Evolutionary conservation across 2,888 invertebrate species (phyloP), one percentile per base, ranked within the genome.

Genomic region (Pachliopta kotzebuea): DNA sequence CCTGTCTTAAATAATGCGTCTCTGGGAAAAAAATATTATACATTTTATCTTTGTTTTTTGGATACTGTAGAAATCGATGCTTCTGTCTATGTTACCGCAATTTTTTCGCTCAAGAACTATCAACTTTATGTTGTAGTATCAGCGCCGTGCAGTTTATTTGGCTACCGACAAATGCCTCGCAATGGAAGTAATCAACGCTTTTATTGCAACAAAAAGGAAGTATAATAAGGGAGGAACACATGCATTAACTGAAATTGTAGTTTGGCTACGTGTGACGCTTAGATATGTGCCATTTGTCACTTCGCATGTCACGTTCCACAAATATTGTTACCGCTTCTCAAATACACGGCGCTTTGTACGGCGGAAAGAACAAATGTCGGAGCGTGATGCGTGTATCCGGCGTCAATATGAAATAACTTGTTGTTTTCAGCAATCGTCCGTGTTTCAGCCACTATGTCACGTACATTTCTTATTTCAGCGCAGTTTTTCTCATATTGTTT

Each of bases 271-370:
- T 90, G 90, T 85, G 81, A 77, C 83, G 88, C 84, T 81, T 90
- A 81, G 85, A 86, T 88, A 88, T 88, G 85, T 83, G 77, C 78
- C 82, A 81, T 85, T 88, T 88, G 86, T 82, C 85, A 83, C 81
- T 78, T 79, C 80, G 75, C 79, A 84, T 80, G 89, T 84, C 90
- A 91, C 91, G 90, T 90, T 90, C 90, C 70, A 81, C 90, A 91
- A 90, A 91, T 91, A 91, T 91, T 91, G 87, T 86, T 84, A 84
- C 83, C 83, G 80, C 84, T 84, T 76, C 74, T 83, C 85, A 91
- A 90, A 91, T 90, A 90, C 86, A 76, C 80, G 78, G 74, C 77
- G 72, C 74, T 4, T 45, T 73, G 74, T 75, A 73, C 74, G 72
- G 77, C 70, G 70, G n/a, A 45, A 74, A 77, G 79, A 75, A 81